A percentile compares a stretch with the other conserved stretches of the same genome.
phyloP scores from a whole-genome alignment of 2,797 vertebrate genomes.

The Merluccius polli region DNA sequence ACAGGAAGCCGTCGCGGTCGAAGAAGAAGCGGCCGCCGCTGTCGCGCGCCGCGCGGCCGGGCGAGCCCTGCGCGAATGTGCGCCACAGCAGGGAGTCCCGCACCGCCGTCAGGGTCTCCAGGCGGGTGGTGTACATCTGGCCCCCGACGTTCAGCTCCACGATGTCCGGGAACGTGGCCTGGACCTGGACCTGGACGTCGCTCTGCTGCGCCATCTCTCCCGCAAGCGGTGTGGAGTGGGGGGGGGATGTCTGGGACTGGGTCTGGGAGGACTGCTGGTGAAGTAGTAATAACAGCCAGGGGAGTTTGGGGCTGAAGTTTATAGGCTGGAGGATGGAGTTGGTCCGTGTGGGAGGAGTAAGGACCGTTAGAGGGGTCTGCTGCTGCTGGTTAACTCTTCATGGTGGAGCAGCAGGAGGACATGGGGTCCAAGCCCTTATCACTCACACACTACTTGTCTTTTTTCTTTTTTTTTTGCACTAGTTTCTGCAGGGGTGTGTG shows the following conservation, averaged over 20 bases:
- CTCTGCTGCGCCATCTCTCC: constrained; percentile 74
- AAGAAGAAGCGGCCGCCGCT: constrained; percentile 89
- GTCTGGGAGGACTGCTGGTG: constrained; percentile 21
- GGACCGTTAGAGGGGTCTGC: no score
- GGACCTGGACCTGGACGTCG: constrained; percentile 38
- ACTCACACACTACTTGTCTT: not conserved
- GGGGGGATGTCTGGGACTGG: not conserved
- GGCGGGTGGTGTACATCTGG: constrained; percentile 88
- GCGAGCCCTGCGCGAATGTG: constrained; percentile 76
- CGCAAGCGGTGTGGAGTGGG: not conserved
- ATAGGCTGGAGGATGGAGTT: not conserved
- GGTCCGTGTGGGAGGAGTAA: not conserved
- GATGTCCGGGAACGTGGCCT: constrained; percentile 76
- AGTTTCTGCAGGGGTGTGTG: not conserved
- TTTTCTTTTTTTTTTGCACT: no score
- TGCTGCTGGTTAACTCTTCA: not conserved
- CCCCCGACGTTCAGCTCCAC: constrained; percentile 94
- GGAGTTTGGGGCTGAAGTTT: not conserved
- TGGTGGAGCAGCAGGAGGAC: not conserved
- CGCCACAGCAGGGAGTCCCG: constrained; percentile 82
- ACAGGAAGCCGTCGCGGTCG: constrained; percentile 91
- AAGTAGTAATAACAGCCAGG: not conserved
- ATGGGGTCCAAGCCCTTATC: no score
- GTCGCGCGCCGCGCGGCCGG: constrained; percentile 77
- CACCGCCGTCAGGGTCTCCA: constrained; percentile 80